Evolutionary conservation across 1,140 invertebrate species (phyloP).

Genomic region (Venturia canescens): DNA sequence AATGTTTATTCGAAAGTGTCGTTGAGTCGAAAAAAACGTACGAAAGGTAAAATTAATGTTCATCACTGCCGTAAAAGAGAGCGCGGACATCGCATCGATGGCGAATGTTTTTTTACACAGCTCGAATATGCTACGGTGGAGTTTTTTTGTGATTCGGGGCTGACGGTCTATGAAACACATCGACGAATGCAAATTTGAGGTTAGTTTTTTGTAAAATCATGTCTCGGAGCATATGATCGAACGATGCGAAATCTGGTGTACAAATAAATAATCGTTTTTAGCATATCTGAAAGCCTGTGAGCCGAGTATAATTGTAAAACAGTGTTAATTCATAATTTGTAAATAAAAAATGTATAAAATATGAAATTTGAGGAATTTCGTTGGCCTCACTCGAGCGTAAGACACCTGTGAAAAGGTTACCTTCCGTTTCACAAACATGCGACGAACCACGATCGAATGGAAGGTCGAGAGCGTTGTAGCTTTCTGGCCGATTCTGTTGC

Average conservation of each 20-base stretch:
- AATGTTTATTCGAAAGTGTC: neutral
- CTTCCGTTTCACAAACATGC: conserved; percentile 28
- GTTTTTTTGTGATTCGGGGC: no score
- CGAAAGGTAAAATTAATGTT: conserved; percentile 1
- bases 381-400: neutral
- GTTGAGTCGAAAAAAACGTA: neutral
- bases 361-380: neutral
- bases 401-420: neutral
- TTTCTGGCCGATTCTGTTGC: conserved; percentile 56
- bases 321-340: conserved; percentile 51
- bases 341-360: conserved; percentile 59
- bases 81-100: conserved; percentile 33
- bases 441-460: conserved; percentile 4
- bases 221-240: no score
- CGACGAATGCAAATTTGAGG: no score
- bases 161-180: no score
- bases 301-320: conserved; percentile 18
- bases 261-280: neutral
- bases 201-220: no score
- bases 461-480: neutral
- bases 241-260: no score
- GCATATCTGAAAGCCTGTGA: neutral
- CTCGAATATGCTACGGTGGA: neutral
- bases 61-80: conserved; percentile 32
- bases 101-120: conserved; percentile 50